Evolutionary conservation across 2,113 vertebrate species (phyloP).

Genomic region (Equus quagga): DNA sequence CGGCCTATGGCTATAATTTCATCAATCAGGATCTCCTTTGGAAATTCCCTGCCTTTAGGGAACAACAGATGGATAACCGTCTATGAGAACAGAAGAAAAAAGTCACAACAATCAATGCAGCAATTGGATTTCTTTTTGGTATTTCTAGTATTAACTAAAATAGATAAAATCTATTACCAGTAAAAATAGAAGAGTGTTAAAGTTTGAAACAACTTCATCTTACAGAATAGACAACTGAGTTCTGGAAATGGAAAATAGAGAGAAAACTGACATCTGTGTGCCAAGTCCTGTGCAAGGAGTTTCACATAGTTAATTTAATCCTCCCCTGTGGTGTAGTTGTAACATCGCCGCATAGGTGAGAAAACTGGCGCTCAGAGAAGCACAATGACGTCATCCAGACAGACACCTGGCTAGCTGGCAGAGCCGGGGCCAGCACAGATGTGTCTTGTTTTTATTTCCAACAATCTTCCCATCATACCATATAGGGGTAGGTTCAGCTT

Average conservation of each 20-base stretch:
- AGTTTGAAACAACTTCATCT: not conserved
- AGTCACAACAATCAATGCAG: not conserved
- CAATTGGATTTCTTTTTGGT: not conserved
- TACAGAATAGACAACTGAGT: not conserved
- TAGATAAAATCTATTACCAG: not conserved
- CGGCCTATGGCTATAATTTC: not conserved
- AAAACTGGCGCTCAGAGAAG: not conserved
- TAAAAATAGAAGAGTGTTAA: not conserved
- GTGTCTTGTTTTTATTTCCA: not conserved
- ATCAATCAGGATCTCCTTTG: not conserved
- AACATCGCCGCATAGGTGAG: not conserved
- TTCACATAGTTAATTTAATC: not conserved
- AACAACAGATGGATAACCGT: not conserved
- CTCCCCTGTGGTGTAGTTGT: not conserved
- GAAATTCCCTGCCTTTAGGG: not conserved
- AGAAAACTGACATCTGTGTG: not conserved
- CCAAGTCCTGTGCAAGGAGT: not conserved
- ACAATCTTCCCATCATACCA: not conserved
- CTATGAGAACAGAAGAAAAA: not conserved
- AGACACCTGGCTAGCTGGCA: not conserved
- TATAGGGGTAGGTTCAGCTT: not conserved
- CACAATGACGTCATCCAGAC: not conserved
- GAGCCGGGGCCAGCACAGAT: not conserved
- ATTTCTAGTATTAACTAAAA: not conserved
- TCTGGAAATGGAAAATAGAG: not conserved